These are phyloP conservation scores for Chlorops oryzae DNA, from an alignment of 1,140 invertebrate species.

Conservation along the genomic window DNA sequence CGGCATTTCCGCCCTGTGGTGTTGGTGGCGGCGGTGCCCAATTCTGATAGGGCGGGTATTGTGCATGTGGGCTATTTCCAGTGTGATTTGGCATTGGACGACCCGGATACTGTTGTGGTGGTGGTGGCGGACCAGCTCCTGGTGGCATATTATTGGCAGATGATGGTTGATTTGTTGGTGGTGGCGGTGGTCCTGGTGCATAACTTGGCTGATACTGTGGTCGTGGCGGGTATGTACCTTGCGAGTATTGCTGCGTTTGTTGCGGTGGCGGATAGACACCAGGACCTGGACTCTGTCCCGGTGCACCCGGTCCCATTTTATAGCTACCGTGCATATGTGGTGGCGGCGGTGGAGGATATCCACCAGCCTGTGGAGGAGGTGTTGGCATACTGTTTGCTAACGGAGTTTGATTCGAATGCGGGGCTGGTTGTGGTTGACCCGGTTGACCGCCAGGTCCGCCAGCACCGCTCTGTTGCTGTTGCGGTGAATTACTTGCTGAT, in stretches of 20 bases:
- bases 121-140: conserved; percentile 22
- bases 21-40: conserved; percentile 46
- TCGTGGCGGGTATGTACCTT: conserved; percentile 54
- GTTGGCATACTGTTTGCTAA: conserved; percentile 49
- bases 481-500: conserved; percentile 42
- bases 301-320: conserved; percentile 35
- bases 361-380: conserved; percentile 45
- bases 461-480: conserved; percentile 33
- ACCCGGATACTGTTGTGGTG: conserved; percentile 50
- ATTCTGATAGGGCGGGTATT: conserved; percentile 50
- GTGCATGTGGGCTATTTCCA: conserved; percentile 49
- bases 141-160: conserved; percentile 47
- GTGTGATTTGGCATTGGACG: conserved; percentile 52
- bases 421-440: conserved; percentile 55
- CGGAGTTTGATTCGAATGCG: conserved; percentile 53
- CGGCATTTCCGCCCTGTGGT: conserved; percentile 21
- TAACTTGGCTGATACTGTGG: conserved; percentile 53
- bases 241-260: conserved; percentile 53
- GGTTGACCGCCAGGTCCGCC: conserved; percentile 46
- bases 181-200: conserved; percentile 36
- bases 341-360: conserved; percentile 41
- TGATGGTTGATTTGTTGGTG: conserved; percentile 31
- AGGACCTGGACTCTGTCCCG: conserved; percentile 31
- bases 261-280: conserved; percentile 52
- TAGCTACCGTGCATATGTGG: conserved; percentile 45